Base-by-base conservation (phyloP, 1,140 invertebrate genomes). In the Hyles vespertilio region DNA sequence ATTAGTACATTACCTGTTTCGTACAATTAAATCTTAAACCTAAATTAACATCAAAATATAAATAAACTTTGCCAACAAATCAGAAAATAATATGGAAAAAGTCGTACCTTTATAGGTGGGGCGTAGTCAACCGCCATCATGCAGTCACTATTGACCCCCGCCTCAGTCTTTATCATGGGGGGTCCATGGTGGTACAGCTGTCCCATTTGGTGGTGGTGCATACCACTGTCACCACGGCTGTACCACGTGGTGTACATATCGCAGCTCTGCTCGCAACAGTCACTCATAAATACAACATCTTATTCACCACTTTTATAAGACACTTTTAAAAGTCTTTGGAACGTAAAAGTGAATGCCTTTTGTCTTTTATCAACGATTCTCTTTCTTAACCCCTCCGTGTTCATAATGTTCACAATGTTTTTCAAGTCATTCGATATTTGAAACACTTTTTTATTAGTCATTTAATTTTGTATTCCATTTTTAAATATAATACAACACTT, bases 111-210 rank as follows among this genome's bases (percentile, higher is more conserved):
- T 77, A 90, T 90, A 5, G 89, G 89, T 5, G 89, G 89, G 5
- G 89, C 89, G 57, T 90, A 90, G 49, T 90, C 89, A 5, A 90
- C 89, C 1, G 89, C 89, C 89, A 90, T 90, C 89, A 90, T 90
- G 51, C 89, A 90, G 65, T 90, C 89, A 67, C 84, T 90, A 45
- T 89, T 89, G 1, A 90, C 87, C 2, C 89, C 89, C 45, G 88
- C 82, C 60, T 90, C 89, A 70, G 89, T 90, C 81, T 90, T 89
- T 34, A 90, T 90, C 89, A 90, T 90, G 45, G 89, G 87, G 32
- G 89, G 83, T 2, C 86, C 87, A 56, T 90, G 84, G 70, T 87
- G 89, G 79, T 90, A 90, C 66, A 90, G 65, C 66, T 89, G 86
- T 52, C 87, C 87, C 81, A 89, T 86, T 57, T 90, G 87, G 59